A percentile compares a stretch with the other conserved stretches of the same genome.
Evolutionary conservation across 2,113 vertebrate species (phyloP).

Genomic region (Petrocephalus microphthalmus): DNA sequence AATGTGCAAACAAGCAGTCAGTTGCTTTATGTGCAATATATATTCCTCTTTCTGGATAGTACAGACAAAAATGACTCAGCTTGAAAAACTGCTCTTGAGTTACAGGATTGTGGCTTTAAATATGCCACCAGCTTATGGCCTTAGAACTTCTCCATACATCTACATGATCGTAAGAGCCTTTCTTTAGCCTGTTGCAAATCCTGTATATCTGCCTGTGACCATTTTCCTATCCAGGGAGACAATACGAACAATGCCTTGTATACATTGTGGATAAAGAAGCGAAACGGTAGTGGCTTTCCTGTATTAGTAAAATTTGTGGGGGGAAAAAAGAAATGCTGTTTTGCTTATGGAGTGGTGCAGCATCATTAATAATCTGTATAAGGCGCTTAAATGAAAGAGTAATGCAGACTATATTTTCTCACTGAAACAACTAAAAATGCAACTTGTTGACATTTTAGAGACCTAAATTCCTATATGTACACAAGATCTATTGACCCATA

Average conservation of each 20-base stretch:
- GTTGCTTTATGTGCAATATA: neutral
- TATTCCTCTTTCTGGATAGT: too few relatives aligned
- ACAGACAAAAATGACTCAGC: neutral
- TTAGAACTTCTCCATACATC: neutral
- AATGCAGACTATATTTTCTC: neutral
- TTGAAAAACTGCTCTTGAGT: neutral
- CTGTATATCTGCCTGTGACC: neutral
- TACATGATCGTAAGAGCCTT: neutral
- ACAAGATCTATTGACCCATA: neutral
- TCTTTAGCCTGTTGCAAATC: neutral
- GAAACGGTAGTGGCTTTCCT: neutral
- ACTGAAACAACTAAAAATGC: neutral
- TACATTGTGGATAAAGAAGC: neutral
- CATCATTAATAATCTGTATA: neutral
- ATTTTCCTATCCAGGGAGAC: neutral
- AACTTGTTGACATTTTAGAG: neutral
- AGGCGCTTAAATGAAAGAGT: neutral
- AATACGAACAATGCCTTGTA: neutral
- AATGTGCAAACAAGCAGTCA: neutral
- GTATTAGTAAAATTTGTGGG: neutral
- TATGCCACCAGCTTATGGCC: neutral
- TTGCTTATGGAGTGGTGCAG: neutral
- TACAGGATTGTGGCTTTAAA: neutral
- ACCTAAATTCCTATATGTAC: neutral
- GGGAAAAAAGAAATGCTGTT: neutral